Percentiles rank a stretch among this genome's conserved stretches.
These are phyloP conservation scores for Drosophila littoralis DNA, from an alignment of 1,140 invertebrate species.

Conservation along the genomic window DNA sequence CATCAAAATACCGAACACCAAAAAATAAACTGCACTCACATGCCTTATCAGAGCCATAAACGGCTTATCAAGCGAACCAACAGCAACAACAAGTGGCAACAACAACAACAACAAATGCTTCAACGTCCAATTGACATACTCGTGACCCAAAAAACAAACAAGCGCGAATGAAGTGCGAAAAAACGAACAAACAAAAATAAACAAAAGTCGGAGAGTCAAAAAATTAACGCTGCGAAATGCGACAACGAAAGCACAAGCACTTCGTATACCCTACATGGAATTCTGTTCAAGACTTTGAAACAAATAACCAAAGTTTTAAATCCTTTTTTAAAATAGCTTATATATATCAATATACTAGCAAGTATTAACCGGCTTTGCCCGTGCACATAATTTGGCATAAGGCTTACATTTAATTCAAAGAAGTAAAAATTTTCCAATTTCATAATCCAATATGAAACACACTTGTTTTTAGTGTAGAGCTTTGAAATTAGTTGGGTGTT, in stretches of 20 bases:
- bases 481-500: too few species aligned
- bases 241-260: neutral
- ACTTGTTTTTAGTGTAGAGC: too few species aligned
- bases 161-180: constrained; percentile 55
- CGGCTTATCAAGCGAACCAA: constrained; percentile 56
- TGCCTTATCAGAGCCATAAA: constrained; percentile 55
- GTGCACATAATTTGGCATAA: too few species aligned
- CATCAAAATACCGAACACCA: constrained; percentile 1
- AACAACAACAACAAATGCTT: constrained; percentile 13
- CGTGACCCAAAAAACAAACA: constrained; percentile 53
- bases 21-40: constrained; percentile 8
- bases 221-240: constrained; percentile 53
- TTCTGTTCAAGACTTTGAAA: too few species aligned
- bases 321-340: too few species aligned
- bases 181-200: constrained; percentile 8
- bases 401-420: too few species aligned
- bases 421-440: too few species aligned
- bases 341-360: too few species aligned
- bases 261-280: constrained; percentile 15
- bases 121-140: constrained; percentile 50
- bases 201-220: constrained; percentile 23
- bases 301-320: too few species aligned
- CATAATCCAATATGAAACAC: too few species aligned
- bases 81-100: constrained; percentile 21
- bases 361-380: too few species aligned